phyloP scores from a whole-genome alignment of 1,140 invertebrate genomes.

The Drepana arcuata region DNA sequence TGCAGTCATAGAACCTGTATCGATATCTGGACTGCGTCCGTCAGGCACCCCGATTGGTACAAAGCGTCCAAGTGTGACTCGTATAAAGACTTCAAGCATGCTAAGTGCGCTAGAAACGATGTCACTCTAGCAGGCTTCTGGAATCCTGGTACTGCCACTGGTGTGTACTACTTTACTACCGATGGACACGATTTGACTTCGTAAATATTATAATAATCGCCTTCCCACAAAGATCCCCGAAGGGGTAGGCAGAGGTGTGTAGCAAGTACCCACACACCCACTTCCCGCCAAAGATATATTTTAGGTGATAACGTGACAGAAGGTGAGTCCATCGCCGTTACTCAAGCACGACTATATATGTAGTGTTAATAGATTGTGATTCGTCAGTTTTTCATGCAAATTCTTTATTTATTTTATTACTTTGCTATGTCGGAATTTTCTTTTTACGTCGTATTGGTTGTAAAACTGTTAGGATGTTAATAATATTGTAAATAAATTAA shows the following conservation, averaged over 20 bases:
- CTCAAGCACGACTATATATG: too few relatives aligned
- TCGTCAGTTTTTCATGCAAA: not conserved
- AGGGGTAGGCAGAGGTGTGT: too few relatives aligned
- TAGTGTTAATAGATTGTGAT: not conserved
- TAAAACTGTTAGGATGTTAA: too few relatives aligned
- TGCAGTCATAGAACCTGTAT: slow-evolving; percentile 78
- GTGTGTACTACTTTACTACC: slow-evolving; percentile 51
- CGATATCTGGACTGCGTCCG: slow-evolving; percentile 76
- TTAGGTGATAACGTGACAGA: too few relatives aligned
- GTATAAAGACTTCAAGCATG: slow-evolving; percentile 44
- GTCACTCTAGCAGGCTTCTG: slow-evolving; percentile 53
- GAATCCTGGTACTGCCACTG: slow-evolving; percentile 56
- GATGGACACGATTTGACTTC: slow-evolving; percentile 15
- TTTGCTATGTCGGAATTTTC: not conserved
- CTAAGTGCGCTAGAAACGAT: slow-evolving; percentile 37
- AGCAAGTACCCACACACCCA: too few relatives aligned
- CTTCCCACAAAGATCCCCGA: not conserved
- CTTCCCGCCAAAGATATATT: too few relatives aligned
- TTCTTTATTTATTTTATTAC: not conserved
- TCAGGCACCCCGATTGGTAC: slow-evolving; percentile 55
- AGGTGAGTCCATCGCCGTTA: too few relatives aligned
- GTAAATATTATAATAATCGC: not conserved
- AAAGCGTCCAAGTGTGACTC: slow-evolving; percentile 45
- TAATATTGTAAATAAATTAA: too few relatives aligned
- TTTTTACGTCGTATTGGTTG: not conserved